Conservation (phyloP, 2,797 vertebrate species). For the Intellagama lesueurii region DNA sequence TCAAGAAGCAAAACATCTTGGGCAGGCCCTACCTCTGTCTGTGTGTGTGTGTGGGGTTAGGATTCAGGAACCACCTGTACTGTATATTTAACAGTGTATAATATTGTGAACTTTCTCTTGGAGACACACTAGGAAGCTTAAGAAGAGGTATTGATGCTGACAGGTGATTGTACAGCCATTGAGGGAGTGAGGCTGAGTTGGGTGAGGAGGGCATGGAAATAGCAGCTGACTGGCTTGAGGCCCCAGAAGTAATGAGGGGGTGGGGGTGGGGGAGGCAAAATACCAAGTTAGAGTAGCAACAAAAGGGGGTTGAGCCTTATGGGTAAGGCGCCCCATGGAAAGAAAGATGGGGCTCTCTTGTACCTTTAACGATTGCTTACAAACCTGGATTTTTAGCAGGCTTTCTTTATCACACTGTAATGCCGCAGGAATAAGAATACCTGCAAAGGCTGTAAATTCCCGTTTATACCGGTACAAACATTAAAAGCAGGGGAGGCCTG, state of each 20-base stretch:
- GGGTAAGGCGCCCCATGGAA: fast-evolving
- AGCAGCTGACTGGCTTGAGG: neutral
- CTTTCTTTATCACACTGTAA: neutral
- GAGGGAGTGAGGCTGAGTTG: neutral
- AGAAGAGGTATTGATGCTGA: neutral
- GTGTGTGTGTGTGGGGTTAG: neutral
- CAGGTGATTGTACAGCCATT: neutral
- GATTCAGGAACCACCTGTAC: neutral
- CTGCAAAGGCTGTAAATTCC: neutral
- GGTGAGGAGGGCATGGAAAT: neutral
- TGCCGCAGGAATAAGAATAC: neutral
- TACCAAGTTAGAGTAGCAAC: neutral
- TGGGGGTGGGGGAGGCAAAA: fast-evolving
- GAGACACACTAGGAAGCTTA: neutral
- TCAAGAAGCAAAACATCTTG: no score
- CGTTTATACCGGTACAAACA: neutral
- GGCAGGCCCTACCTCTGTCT: neutral
- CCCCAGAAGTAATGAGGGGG: neutral
- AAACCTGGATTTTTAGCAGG: neutral
- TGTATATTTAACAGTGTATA: no score
- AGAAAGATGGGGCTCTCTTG: neutral
- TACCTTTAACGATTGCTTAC: neutral
- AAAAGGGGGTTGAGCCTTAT: fast-evolving
- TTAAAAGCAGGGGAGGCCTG: neutral
- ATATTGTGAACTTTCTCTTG: neutral